Conservation (phyloP, 2,113 vertebrate genomes). For the Desmodus rotundus region DNA sequence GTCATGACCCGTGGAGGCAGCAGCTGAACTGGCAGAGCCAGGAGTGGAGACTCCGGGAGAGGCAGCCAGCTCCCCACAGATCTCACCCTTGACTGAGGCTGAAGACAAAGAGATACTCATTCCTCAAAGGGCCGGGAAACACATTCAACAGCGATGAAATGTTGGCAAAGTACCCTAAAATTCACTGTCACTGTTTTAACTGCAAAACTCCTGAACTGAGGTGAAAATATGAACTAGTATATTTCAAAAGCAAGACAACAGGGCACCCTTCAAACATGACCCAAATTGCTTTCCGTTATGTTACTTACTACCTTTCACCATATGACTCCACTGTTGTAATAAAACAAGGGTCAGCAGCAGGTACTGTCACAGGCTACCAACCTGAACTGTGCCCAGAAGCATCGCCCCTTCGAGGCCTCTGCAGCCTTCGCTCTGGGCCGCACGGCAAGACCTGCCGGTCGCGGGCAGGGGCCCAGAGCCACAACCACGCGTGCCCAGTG, state of each 20-base stretch:
- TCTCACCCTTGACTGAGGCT: conserved; percentile 87
- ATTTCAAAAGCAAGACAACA: background rate
- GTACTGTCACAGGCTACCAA: background rate
- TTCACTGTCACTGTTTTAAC: background rate
- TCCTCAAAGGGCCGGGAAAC: background rate
- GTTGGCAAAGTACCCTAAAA: background rate
- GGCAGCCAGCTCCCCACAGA: conserved; percentile 76
- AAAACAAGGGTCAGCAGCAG: background rate
- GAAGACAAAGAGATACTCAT: conserved; percentile 49
- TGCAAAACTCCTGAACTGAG: background rate
- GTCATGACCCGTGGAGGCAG: conserved; percentile 77
- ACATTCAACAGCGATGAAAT: background rate
- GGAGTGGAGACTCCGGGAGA: conserved; percentile 82
- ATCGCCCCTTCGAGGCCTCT: background rate
- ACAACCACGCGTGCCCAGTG: background rate
- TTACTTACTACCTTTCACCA: background rate
- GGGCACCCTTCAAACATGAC: background rate
- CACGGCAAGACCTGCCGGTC: fast-evolving
- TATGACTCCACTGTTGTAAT: fast-evolving
- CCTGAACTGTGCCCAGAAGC: fast-evolving
- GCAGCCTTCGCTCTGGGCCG: background rate
- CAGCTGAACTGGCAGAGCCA: conserved; percentile 75
- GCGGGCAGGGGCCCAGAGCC: background rate
- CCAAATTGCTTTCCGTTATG: background rate
- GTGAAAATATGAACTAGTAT: background rate